phyloP scores from a whole-genome alignment of 2,113 vertebrate species.

The Proterorhinus semilunaris region DNA sequence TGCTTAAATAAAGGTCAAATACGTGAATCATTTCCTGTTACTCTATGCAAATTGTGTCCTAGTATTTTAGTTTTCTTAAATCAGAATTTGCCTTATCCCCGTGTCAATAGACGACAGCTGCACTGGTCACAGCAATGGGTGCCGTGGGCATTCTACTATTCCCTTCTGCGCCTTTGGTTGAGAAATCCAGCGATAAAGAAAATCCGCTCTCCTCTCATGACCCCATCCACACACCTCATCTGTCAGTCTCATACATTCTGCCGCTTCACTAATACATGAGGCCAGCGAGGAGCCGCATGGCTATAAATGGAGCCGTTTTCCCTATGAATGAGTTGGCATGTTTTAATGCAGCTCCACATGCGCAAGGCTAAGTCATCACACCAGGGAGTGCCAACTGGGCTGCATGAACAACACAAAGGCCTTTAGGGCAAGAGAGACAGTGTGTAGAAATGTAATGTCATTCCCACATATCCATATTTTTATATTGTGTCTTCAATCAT shows the following conservation, averaged over 20 bases:
- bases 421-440: too few species aligned
- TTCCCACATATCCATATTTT: too few species aligned
- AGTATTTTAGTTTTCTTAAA: background rate
- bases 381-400: too few species aligned
- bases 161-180: background rate
- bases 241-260: slow-evolving; percentile 33
- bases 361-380: background rate
- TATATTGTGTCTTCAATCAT: too few species aligned
- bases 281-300: slow-evolving; percentile 45
- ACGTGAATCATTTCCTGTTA: background rate
- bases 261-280: slow-evolving; percentile 25
- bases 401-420: too few species aligned
- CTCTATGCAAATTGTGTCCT: background rate
- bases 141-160: background rate
- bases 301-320: slow-evolving; percentile 51
- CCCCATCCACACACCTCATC: slow-evolving; percentile 39
- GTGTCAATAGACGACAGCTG: background rate
- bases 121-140: background rate
- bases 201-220: slow-evolving; percentile 37
- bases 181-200: slow-evolving; percentile 63
- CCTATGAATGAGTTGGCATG: slow-evolving; percentile 20
- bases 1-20: background rate
- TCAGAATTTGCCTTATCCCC: background rate
- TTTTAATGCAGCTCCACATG: background rate
- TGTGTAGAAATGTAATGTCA: too few species aligned